These are phyloP conservation scores for Cyanoliseus patagonus DNA, from an alignment of 2,113 vertebrate species.

Conservation along the genomic window DNA sequence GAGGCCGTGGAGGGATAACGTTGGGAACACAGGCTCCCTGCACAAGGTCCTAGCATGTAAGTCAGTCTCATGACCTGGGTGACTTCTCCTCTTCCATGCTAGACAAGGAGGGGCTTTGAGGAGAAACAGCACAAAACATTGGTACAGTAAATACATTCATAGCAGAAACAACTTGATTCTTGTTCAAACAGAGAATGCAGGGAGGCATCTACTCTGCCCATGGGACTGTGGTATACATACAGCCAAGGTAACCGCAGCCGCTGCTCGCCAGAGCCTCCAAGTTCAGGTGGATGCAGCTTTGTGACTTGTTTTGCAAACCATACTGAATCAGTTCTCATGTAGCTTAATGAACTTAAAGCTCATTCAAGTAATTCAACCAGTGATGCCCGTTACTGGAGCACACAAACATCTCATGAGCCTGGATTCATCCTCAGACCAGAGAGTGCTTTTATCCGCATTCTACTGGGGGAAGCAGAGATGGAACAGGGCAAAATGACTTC, in stretches of 20 bases:
- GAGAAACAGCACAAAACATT: background rate
- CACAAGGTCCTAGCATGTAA: fast-evolving
- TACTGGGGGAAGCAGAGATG: background rate
- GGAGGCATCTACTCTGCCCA: background rate
- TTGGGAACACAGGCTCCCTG: background rate
- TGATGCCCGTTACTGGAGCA: background rate
- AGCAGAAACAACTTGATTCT: constrained; percentile 73
- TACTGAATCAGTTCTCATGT: background rate
- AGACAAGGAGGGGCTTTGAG: background rate
- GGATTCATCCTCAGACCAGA: background rate
- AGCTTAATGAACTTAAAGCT: background rate
- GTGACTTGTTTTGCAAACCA: background rate
- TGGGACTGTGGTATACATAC: background rate
- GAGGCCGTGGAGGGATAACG: background rate
- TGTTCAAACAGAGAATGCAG: constrained; percentile 70
- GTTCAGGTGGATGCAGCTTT: background rate
- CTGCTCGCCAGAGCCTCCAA: background rate
- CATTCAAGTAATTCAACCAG: background rate
- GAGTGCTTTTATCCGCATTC: background rate
- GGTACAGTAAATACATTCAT: constrained; percentile 36
- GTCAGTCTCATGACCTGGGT: background rate
- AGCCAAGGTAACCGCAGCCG: background rate
- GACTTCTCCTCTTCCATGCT: background rate
- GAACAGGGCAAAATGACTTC: background rate
- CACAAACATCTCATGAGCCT: background rate